Conservation (phyloP, 2,797 vertebrate species). For the Sebastes kiyomatsui region DNA sequence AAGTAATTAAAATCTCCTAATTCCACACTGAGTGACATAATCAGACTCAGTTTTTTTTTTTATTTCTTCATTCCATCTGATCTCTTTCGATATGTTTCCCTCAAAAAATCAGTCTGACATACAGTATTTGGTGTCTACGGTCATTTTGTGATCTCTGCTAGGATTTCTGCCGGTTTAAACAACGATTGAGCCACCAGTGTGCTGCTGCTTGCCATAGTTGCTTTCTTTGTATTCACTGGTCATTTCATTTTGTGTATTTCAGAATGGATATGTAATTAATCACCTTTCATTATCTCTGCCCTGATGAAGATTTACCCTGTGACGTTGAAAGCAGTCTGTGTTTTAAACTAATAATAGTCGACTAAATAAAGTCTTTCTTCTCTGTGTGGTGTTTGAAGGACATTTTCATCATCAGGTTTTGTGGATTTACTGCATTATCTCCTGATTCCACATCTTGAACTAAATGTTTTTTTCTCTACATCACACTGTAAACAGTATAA, state of each 20-base stretch:
- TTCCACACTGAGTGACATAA: neutral
- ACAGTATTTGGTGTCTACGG: neutral
- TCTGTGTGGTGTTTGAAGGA: neutral
- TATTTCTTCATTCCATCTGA: neutral
- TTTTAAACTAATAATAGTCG: neutral
- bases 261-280: neutral
- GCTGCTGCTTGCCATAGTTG: neutral
- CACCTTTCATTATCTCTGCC: neutral
- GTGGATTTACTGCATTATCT: neutral
- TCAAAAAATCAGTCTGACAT: neutral
- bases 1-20: neutral
- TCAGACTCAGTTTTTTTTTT: neutral
- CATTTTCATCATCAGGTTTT: neutral
- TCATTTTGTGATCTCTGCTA: neutral
- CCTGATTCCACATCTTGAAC: neutral
- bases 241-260: neutral
- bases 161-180: neutral
- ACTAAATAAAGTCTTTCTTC: neutral
- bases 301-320: neutral
- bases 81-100: neutral
- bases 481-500: neutral
- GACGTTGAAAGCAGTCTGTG: neutral
- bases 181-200: neutral
- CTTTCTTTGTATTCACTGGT: neutral
- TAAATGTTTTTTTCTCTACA: neutral